A percentile compares a stretch with the other conserved stretches of the same genome.
Conservation (phyloP, 2,797 vertebrate genomes). For the Euphonia xanthogaster region DNA sequence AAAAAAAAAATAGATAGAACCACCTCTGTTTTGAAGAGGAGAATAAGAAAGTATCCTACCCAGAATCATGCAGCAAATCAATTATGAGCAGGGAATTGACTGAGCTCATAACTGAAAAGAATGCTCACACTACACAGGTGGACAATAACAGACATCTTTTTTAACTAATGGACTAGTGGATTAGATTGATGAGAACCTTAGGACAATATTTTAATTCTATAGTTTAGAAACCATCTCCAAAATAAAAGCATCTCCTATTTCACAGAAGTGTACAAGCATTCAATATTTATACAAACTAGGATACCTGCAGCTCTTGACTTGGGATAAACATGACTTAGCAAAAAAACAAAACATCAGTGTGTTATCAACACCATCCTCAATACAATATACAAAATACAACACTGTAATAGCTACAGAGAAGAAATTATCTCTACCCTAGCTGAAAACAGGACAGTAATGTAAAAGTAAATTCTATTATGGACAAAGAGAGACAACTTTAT, state of each 20-base stretch:
- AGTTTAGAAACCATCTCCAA: neutral
- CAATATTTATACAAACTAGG: neutral
- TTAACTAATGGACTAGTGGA: neutral
- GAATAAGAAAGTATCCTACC: neutral
- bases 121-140: neutral
- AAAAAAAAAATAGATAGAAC: neutral
- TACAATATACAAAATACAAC: neutral
- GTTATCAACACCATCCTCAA: neutral
- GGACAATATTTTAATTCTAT: neutral
- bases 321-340: neutral
- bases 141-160: neutral
- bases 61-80: neutral
- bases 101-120: neutral
- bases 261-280: neutral
- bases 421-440: neutral
- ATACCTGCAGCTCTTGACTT: neutral
- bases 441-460: neutral
- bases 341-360: neutral
- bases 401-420: neutral
- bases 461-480: neutral
- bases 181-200: neutral
- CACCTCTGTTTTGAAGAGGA: neutral
- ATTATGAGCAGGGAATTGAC: neutral
- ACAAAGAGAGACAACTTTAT: neutral
- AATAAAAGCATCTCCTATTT: neutral